Percentiles rank a stretch among this genome's conserved stretches.
Conservation (phyloP, 2,113 vertebrate genomes). For the Oplegnathus fasciatus region DNA sequence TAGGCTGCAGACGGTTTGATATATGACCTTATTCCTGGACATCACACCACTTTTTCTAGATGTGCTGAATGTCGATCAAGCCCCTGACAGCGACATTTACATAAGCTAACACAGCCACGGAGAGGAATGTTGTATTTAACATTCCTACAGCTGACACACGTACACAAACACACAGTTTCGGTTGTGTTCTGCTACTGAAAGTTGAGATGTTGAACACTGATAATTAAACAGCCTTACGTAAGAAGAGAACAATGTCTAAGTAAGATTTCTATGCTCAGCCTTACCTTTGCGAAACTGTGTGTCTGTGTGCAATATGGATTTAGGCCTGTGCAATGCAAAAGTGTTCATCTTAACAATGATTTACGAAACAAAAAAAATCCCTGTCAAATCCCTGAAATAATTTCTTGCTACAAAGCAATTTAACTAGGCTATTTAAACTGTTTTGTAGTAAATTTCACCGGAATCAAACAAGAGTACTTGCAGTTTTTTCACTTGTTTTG, state of each 20-base stretch:
- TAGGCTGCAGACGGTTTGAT: slow-evolving; percentile 18
- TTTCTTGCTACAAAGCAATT: background rate
- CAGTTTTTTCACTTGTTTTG: background rate
- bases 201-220: slow-evolving; percentile 67
- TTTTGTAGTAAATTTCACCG: background rate
- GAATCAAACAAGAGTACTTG: background rate
- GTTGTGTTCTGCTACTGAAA: slow-evolving; percentile 61
- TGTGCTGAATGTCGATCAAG: background rate
- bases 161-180: slow-evolving; percentile 68
- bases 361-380: background rate
- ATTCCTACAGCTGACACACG: slow-evolving; percentile 44
- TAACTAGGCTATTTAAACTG: background rate
- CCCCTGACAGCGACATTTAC: background rate
- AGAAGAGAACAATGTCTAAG: slow-evolving; percentile 31
- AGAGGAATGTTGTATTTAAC: slow-evolving; percentile 60
- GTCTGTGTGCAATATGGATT: background rate
- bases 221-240: slow-evolving; percentile 61
- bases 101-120: slow-evolving; percentile 16
- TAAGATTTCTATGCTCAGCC: slow-evolving; percentile 8
- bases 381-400: background rate
- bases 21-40: slow-evolving; percentile 27
- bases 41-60: slow-evolving; percentile 1
- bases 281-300: background rate
- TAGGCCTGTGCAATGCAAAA: background rate
- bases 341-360: background rate